Evolutionary conservation across 2,113 vertebrate species (phyloP).

Genomic region (Herpetotheres cachinnans): DNA sequence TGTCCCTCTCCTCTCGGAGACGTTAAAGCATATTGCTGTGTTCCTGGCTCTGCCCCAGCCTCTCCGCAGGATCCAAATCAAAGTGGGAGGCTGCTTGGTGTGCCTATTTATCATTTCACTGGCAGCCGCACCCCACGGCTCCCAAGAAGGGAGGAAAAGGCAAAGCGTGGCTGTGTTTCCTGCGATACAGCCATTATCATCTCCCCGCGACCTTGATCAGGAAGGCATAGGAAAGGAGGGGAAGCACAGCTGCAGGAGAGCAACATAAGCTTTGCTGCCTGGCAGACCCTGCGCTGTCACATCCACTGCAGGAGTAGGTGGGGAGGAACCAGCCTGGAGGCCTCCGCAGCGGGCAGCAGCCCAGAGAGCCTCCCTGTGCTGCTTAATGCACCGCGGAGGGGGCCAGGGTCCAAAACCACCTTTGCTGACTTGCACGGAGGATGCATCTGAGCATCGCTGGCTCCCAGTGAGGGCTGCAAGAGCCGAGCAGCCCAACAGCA

Average conservation of each 20-base stretch:
- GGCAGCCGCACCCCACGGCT: background rate
- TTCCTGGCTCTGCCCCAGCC: background rate
- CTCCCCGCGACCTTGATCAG: background rate
- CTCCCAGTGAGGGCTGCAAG: background rate
- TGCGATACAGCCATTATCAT: background rate
- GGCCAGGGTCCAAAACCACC: background rate
- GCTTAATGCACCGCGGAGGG: too few species aligned
- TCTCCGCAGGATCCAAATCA: background rate
- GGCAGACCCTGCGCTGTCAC: background rate
- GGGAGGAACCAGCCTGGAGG: background rate
- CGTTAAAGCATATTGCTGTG: rapidly evolving
- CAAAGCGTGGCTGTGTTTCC: background rate
- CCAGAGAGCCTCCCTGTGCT: background rate
- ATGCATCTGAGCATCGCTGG: background rate
- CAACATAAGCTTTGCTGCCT: background rate
- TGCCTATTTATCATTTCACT: background rate
- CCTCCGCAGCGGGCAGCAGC: background rate
- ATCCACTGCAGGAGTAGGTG: background rate
- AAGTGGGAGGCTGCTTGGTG: background rate
- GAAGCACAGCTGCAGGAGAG: background rate
- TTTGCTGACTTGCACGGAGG: background rate
- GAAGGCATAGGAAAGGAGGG: background rate
- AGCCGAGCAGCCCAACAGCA: background rate
- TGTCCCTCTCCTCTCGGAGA: rapidly evolving
- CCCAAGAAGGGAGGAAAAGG: background rate